These are phyloP conservation scores for Ectemnius continuus DNA, from an alignment of 2,888 invertebrate genomes.

Conservation along the genomic window DNA sequence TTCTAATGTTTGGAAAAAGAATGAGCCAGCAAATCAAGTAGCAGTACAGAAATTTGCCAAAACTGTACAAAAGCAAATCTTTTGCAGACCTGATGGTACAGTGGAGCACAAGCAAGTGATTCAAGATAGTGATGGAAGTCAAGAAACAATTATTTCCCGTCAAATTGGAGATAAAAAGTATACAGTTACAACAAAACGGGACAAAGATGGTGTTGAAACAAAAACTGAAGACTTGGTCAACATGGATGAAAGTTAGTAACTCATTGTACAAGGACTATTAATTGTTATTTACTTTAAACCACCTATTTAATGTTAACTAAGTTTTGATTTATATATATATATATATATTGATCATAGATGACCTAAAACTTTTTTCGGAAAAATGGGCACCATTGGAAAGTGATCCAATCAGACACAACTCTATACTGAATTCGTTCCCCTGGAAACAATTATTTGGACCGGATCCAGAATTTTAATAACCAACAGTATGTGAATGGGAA, in stretches of 20 bases:
- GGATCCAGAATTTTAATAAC: constrained; percentile 68
- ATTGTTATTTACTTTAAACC: background rate
- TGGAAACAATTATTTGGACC: constrained; percentile 73
- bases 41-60: constrained; percentile 77
- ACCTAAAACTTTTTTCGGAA: constrained; percentile 60
- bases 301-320: background rate
- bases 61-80: constrained; percentile 79
- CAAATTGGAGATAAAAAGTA: constrained; percentile 72
- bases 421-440: constrained; percentile 51
- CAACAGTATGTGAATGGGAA: constrained; percentile 12
- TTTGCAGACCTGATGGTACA: constrained; percentile 81
- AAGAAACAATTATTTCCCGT: constrained; percentile 80
- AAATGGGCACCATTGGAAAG: constrained; percentile 50
- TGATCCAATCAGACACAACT: constrained; percentile 10
- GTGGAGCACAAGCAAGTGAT: constrained; percentile 80
- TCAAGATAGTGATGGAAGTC: constrained; percentile 81
- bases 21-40: constrained; percentile 43
- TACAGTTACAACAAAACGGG: constrained; percentile 66
- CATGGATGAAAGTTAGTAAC: constrained; percentile 69
- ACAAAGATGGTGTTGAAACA: constrained; percentile 71
- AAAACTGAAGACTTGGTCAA: constrained; percentile 71
- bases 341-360: constrained; percentile 57
- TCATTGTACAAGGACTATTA: constrained; percentile 6
- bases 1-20: constrained; percentile 65
- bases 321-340: background rate